phyloP scores from a whole-genome alignment of 2,797 vertebrate genomes.

The Australoheros facetus region DNA sequence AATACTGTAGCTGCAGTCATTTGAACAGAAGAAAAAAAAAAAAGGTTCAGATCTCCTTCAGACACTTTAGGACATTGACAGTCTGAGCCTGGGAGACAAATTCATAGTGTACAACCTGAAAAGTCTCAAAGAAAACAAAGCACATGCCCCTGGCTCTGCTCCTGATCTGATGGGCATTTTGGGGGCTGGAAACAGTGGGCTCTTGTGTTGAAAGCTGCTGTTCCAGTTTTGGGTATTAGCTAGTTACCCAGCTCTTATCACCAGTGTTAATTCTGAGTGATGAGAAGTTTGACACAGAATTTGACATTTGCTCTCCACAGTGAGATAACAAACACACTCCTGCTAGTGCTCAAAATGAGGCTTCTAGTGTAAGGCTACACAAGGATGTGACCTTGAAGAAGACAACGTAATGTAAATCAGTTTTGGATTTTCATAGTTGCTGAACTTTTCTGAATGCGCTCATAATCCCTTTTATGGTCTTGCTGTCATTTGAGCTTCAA shows the following conservation, averaged over 20 bases:
- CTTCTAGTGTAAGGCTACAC: not conserved
- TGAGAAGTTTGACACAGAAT: not conserved
- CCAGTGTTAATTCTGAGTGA: not conserved
- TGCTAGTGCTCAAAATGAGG: not conserved
- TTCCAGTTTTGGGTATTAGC: not conserved
- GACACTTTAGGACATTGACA: not conserved
- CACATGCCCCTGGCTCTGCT: not conserved
- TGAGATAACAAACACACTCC: not conserved
- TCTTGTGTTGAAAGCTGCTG: not conserved
- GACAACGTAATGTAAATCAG: not conserved
- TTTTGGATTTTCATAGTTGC: not conserved
- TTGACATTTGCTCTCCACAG: not conserved
- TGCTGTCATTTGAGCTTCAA: slow-evolving; percentile 14
- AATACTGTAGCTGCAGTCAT: too few species aligned
- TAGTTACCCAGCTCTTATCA: not conserved
- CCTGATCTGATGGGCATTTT: not conserved
- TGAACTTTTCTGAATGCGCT: not conserved
- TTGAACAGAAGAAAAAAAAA: too few species aligned
- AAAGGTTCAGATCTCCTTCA: not conserved
- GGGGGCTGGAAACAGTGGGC: not conserved
- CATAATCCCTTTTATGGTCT: not conserved
- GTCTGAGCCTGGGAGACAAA: not conserved
- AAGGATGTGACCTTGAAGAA: not conserved
- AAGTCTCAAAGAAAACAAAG: not conserved
- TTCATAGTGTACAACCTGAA: not conserved